Evolutionary conservation across 2,888 invertebrate species (phyloP), one percentile per base, ranked within the genome.

Genomic region (Cerceris ruficornis): DNA sequence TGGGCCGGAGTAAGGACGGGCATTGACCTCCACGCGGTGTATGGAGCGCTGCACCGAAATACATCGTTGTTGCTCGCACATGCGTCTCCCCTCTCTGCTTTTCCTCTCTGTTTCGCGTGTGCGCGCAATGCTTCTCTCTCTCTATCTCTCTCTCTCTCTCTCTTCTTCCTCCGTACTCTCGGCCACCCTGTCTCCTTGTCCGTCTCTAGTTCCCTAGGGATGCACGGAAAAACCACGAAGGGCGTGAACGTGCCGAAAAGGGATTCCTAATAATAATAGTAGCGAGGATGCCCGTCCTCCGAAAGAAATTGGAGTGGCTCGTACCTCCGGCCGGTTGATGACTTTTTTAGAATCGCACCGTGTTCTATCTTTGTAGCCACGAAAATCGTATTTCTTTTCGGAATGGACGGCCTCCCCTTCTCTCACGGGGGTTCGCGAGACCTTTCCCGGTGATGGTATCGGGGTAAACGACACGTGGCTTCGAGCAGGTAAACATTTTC

Each of bases 1-100:
- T 90, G 89, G 88, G 90, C 87, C 89, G 89, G 91, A 90, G 91
- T 92, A 92, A 92, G 92, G 92, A 92, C 92, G 92, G 92, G 91
- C 92, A 92, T 92, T 92, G 92, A 92, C 92, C 92, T 92, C 92
- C 85, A 92, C 88, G 85, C 90, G 87, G 88, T 88, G 89, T 87
- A 87, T 87, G 85, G 89, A 88, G 86, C 86, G 87, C 90, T 89
- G 91, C 91, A 89, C 90, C 90, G 90, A 91, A 91, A 91, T 91
- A 89, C 88, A 88, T 88, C 88, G 89, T 88, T 90, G 90, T 89
- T 90, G 88, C 90, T 88, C 90, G 90, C 91, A 90, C 90, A 88
- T 88, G 88, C 89, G 88, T 87, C 83, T 81, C 86, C 79, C 77
- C 76, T 85, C 80, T 80, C 66, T 75, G 52, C 71, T 60, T 70